Conservation (phyloP, 1,140 invertebrate genomes). For the Trachymyrmex septentrionalis region DNA sequence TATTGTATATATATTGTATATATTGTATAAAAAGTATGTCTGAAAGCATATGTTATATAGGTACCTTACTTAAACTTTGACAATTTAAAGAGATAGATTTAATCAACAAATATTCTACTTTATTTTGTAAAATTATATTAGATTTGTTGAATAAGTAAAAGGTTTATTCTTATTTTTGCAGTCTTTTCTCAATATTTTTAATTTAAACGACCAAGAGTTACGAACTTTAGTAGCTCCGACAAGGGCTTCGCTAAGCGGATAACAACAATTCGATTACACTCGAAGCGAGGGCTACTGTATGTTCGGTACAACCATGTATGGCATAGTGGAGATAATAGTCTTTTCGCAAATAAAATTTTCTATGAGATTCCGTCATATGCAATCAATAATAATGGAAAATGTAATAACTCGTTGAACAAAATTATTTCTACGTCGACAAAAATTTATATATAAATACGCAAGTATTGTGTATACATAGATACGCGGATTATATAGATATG, state of each 20-base stretch:
- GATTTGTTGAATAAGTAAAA: not conserved
- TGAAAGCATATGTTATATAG: not conserved
- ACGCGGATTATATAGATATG: not conserved
- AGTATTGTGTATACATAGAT: too few relatives aligned
- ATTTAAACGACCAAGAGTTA: slow-evolving; percentile 23
- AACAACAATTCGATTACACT: slow-evolving; percentile 83
- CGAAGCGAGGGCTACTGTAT: slow-evolving; percentile 49
- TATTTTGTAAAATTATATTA: not conserved
- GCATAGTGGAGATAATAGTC: slow-evolving; percentile 68
- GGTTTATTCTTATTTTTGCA: not conserved
- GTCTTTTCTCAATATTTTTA: not conserved
- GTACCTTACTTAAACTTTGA: not conserved
- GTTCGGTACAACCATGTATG: slow-evolving; percentile 4
- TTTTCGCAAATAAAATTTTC: slow-evolving; percentile 72
- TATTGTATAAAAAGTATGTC: not conserved
- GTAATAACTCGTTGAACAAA: not conserved
- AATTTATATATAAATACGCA: not conserved
- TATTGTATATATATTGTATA: too few relatives aligned
- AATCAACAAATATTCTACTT: not conserved
- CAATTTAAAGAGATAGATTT: not conserved
- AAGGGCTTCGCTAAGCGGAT: slow-evolving; percentile 85
- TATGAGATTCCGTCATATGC: not conserved
- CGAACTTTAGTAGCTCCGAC: slow-evolving; percentile 47
- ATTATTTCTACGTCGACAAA: not conserved
- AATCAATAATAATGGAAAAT: not conserved